Conservation (phyloP, 2,113 vertebrate genomes). For the Nannobrachium achirus region DNA sequence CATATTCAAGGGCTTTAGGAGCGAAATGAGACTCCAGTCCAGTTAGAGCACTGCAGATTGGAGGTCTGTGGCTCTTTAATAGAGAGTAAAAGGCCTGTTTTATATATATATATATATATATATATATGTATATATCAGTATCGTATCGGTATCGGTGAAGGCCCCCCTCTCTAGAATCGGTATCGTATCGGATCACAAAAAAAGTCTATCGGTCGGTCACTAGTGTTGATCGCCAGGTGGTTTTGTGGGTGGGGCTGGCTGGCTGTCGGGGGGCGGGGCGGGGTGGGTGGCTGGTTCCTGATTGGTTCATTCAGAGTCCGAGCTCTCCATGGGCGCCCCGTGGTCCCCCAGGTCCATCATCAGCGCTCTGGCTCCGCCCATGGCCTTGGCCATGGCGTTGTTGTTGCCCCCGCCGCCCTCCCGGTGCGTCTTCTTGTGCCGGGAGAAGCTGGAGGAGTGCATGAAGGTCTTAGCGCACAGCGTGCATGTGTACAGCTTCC, state of each 20-base stretch:
- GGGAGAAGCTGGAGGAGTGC: conserved; percentile 80
- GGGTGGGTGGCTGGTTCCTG: background rate
- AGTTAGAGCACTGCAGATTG: too few relatives aligned
- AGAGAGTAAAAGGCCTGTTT: too few relatives aligned
- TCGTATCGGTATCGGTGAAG: too few relatives aligned
- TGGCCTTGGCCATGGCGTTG: background rate
- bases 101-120: too few relatives aligned
- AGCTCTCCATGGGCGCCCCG: conserved; percentile 72
- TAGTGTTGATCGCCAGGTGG: background rate
- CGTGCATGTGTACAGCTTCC: conserved; percentile 74
- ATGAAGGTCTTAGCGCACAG: conserved; percentile 81
- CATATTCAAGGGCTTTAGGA: too few relatives aligned
- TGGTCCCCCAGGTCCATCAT: conserved; percentile 61
- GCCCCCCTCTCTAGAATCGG: too few relatives aligned
- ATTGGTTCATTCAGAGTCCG: conserved; percentile 73
- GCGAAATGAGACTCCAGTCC: too few relatives aligned
- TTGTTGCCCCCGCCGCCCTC: conserved; percentile 45
- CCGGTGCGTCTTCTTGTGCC: conserved; percentile 80
- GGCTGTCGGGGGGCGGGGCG: background rate
- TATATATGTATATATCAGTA: too few relatives aligned
- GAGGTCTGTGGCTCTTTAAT: too few relatives aligned
- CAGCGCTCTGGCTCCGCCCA: too few relatives aligned
- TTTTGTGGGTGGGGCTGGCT: background rate
- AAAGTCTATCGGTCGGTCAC: too few relatives aligned
- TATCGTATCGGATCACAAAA: too few relatives aligned